Percentiles rank a stretch among this genome's conserved stretches.
Conservation (phyloP, 2,113 vertebrate species). For the Promerops cafer region DNA sequence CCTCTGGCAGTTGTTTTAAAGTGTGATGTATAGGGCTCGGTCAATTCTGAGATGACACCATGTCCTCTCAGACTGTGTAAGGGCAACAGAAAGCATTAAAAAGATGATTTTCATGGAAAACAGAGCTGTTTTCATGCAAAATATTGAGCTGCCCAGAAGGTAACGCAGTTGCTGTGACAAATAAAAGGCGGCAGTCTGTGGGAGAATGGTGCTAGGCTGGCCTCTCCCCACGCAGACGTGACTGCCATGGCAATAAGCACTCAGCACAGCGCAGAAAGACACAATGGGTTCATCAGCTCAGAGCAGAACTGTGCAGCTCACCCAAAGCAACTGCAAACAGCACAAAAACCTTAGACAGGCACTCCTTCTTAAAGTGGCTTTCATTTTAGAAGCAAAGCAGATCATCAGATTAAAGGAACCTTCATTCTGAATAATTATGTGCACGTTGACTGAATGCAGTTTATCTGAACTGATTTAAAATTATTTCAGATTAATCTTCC, state of each 20-base stretch:
- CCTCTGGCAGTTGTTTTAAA: neutral
- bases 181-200: neutral
- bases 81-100: neutral
- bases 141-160: neutral
- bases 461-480: constrained; percentile 5
- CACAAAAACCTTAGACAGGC: neutral
- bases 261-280: neutral
- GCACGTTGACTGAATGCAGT: neutral
- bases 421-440: neutral
- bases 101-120: constrained; percentile 1
- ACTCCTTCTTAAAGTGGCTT: neutral
- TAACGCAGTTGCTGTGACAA: neutral
- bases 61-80: neutral
- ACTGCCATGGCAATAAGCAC: neutral
- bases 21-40: neutral
- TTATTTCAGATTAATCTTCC: neutral
- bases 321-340: neutral
- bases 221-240: neutral
- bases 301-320: neutral
- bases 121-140: constrained; percentile 20
- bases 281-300: neutral
- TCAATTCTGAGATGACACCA: neutral
- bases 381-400: neutral
- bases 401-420: neutral
- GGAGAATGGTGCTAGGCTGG: constrained; percentile 33